Conservation (phyloP, 2,797 vertebrate species). For the Margarornis squamiger region DNA sequence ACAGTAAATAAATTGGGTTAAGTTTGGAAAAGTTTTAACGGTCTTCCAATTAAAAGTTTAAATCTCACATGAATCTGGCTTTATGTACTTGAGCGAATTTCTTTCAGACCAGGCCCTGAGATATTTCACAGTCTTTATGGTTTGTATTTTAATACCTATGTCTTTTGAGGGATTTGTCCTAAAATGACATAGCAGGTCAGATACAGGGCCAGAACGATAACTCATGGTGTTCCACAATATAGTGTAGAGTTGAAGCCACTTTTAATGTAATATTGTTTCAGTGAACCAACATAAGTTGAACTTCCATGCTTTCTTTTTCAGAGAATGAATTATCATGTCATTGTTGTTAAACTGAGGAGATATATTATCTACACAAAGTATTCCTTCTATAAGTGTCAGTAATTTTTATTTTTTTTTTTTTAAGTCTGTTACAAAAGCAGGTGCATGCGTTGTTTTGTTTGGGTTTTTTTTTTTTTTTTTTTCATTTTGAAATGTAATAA, state of each 20-base stretch:
- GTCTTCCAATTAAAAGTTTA: neutral
- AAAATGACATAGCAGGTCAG: neutral
- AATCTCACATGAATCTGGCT: neutral
- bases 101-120: neutral
- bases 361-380: slow-evolving; percentile 17
- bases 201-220: neutral
- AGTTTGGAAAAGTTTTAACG: neutral
- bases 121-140: neutral
- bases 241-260: neutral
- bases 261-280: neutral
- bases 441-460: neutral
- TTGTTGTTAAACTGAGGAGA: neutral
- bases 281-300: neutral
- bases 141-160: neutral
- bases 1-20: neutral
- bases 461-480: neutral
- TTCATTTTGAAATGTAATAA: slow-evolving; percentile 65
- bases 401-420: neutral
- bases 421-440: slow-evolving; percentile 50
- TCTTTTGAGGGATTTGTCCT: neutral
- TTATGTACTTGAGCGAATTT: neutral
- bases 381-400: slow-evolving; percentile 37
- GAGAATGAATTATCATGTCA: slow-evolving; percentile 34
- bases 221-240: neutral
- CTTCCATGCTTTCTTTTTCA: neutral